Percentiles rank a stretch among this genome's conserved stretches.
Conservation (phyloP, 2,113 vertebrate species). For the Rafetus swinhoei region DNA sequence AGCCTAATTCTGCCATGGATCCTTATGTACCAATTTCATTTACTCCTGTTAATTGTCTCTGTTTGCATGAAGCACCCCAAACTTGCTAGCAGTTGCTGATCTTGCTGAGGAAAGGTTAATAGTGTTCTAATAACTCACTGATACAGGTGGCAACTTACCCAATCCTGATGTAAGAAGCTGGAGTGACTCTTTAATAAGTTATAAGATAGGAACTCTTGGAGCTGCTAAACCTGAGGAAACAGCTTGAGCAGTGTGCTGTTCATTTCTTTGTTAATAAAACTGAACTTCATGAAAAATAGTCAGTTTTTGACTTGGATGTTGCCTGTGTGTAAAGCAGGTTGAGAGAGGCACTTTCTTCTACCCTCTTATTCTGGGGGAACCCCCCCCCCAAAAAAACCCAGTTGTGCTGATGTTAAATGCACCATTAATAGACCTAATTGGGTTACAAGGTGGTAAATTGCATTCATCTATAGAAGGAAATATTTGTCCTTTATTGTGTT, state of each 20-base stretch:
- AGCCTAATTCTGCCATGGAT: neutral
- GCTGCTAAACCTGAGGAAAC: neutral
- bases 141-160: neutral
- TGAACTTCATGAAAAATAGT: slow-evolving; percentile 11
- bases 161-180: neutral
- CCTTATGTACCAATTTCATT: neutral
- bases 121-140: neutral
- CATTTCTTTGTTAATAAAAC: slow-evolving; percentile 33
- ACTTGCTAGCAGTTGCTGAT: neutral
- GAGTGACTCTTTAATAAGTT: slow-evolving; percentile 17
- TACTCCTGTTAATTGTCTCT: neutral
- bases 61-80: neutral
- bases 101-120: slow-evolving; percentile 7
- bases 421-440: slow-evolving; percentile 29
- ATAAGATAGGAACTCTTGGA: slow-evolving; percentile 26
- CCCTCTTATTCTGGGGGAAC: neutral
- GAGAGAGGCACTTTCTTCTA: slow-evolving; percentile 49
- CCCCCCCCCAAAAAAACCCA: neutral
- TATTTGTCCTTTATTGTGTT: slow-evolving; percentile 21
- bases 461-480: slow-evolving; percentile 19
- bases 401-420: slow-evolving; percentile 41
- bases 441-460: slow-evolving; percentile 33
- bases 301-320: neutral
- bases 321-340: slow-evolving; percentile 31
- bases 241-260: neutral